Evolutionary conservation across 2,113 vertebrate genomes (phyloP), one percentile per base, ranked within the genome.

Genomic region (Donacobius atricapilla): DNA sequence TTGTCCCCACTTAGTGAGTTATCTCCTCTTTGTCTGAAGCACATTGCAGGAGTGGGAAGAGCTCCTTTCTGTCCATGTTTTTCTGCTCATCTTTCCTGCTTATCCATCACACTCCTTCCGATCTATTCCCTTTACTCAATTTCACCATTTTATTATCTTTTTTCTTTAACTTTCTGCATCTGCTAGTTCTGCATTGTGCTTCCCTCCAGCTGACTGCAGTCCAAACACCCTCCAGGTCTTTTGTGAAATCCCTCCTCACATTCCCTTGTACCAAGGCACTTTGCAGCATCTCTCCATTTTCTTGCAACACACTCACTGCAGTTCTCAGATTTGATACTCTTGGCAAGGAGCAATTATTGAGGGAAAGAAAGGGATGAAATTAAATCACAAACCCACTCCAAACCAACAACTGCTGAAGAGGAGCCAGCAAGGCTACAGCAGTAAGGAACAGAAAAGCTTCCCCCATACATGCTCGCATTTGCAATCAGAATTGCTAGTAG

Each of bases 191-290:
- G 37, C 33, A 16, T 35, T 35, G 19, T 11, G 15, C 18, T 66
- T 1, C 0, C 15, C 39, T 63, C 58, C 42, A 77, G 25, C 0
- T 76, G 40, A 64, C 23, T 6, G 3, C 0, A 4, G 30, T 37
- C 42, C 89, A 87, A 73, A 70, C 0, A 7, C 39, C 42, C 35
- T 84, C 61, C 65, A 75, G 64, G 35, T 66, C 66, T 89, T 60
- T 81, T 48, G 30, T 87, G 40, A 90, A 85, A 61, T 33, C 53
- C 22, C 16, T 83, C 31, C 66, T 72, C 12, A 0, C 57, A 12
- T 33, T 50, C 37, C 61, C 40, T 83, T 25, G 21, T 27, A 87
- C 60, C 81, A 82, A 91, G 61, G 42, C 4, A 3, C 56, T 33
- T 42, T 3, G 3, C 1, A 7, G 48, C 28, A 71, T 31, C 44